Base-by-base conservation (phyloP, 1,140 invertebrate genomes). In the Wiebesia pumilae region DNA sequence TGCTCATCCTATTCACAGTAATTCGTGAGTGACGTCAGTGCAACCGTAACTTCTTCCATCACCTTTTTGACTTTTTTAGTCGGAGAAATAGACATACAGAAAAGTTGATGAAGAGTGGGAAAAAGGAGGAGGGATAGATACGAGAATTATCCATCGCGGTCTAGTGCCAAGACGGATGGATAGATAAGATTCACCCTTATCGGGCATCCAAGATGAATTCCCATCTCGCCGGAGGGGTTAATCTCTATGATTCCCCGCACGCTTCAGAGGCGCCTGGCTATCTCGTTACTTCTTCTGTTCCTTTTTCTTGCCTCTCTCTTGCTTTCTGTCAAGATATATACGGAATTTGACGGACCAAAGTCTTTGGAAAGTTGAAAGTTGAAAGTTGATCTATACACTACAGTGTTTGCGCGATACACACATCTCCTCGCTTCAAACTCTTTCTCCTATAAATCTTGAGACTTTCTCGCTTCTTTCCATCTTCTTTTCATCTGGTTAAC, bases 401-500 rank as follows among this genome's bases (percentile, higher is more conserved):
- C 33, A 40, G 58, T 65, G 71, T 84, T 84, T 84, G 54, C 24
- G 35, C 71, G 58, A 80, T 33, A 80, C 51, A 65, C 73, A 78
- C 58, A 47, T 78, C 21, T 33, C 19, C 19, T 40, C 24, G 0
- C 43, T 9, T 0, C 24, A 62, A 80, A 80, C 78, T 80, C 54
- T 65, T 80, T 79, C n/a, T 78, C 58, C 73, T 84, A 84, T 84
- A 84, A 84, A 84, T 84, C 83, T 84, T 35, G 51, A 77, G 82
- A 83, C 69, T 83, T 83, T 77, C 51, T 79, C 47, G n/a, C 77
- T 54, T 54, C 40, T 14, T 40, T 19, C 62, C 51, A 24, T 27
- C 38, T 27, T 24, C 54, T 69, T 27, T 69, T 38, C 27, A 40
- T 81, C 24, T 47, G 67, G 51, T 43, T 58, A 62, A 75, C 67